A percentile compares a stretch with the other conserved stretches of the same genome.
Conservation (phyloP, 2,888 invertebrate genomes). For the Geotrupes spiniger region DNA sequence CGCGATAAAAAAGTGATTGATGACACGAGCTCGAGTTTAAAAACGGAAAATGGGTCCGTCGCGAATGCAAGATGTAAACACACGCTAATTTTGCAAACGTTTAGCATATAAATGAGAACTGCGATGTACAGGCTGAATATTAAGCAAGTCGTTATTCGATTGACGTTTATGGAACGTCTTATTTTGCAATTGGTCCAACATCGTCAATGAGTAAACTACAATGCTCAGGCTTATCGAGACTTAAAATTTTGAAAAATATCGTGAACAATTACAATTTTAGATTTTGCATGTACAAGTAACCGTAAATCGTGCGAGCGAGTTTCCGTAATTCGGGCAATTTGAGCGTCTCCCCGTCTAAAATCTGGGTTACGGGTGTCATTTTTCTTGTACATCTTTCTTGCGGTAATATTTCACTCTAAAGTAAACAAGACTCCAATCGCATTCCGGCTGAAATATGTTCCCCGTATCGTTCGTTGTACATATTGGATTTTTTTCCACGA, state of each 20-base stretch:
- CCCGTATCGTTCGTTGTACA: conserved; percentile 42
- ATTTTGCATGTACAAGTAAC: no score
- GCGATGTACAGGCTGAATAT: conserved; percentile 1
- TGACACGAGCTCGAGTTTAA: conserved; percentile 18
- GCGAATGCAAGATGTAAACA: conserved; percentile 6
- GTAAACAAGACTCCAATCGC: conserved; percentile 46
- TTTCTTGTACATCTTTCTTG: conserved; percentile 44
- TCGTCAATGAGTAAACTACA: no score
- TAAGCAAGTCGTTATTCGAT: no score
- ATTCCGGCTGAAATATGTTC: conserved; percentile 45
- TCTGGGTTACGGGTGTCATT: conserved; percentile 42
- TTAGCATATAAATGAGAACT: conserved; percentile 1
- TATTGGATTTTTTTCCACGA: conserved; percentile 36
- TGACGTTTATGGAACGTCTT: conserved; percentile 1
- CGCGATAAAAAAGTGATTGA: conserved; percentile 31
- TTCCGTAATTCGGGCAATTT: conserved; percentile 36
- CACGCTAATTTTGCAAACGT: conserved; percentile 1
- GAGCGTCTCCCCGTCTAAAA: conserved; percentile 38
- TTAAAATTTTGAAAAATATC: no score
- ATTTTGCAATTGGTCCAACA: no score
- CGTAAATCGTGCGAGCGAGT: no score
- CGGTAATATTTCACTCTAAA: conserved; percentile 45
- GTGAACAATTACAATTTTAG: no score
- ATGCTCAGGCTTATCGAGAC: no score
- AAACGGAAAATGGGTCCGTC: no score